Evolutionary conservation across 2,797 vertebrate species (phyloP).

Genomic region (Cephalopachus bancanus): DNA sequence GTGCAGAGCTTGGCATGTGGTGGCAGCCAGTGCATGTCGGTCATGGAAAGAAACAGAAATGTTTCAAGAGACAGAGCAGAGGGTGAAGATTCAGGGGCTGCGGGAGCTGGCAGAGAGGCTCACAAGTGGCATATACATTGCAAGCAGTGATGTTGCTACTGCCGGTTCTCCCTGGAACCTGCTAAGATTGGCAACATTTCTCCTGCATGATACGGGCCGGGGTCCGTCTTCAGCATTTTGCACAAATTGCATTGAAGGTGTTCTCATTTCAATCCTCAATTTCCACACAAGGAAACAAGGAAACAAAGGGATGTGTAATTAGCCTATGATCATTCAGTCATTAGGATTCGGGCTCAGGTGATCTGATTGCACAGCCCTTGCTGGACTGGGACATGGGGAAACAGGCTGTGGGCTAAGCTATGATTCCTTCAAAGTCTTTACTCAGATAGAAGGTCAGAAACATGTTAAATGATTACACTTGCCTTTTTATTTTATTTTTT

Average conservation of each 20-base stretch:
- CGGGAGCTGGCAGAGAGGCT: accelerated
- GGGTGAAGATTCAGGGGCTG: accelerated
- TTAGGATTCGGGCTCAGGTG: accelerated
- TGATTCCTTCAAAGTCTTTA: neutral
- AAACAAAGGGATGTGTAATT: neutral
- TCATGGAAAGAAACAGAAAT: no score
- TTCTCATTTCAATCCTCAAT: neutral
- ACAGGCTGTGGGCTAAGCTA: neutral
- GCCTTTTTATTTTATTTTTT: neutral
- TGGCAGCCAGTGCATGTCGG: accelerated
- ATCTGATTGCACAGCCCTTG: neutral
- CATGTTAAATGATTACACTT: neutral
- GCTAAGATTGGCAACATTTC: accelerated
- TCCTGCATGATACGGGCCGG: accelerated
- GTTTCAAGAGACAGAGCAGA: neutral
- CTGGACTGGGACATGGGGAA: accelerated
- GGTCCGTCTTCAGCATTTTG: no score
- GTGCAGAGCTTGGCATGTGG: accelerated
- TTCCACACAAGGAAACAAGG: neutral
- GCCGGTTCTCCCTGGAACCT: no score
- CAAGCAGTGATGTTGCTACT: accelerated
- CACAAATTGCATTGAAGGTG: accelerated
- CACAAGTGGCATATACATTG: accelerated
- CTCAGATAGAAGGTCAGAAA: neutral
- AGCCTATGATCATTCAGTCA: accelerated